These are phyloP conservation scores for Erethizon dorsatum DNA, from an alignment of 2,797 vertebrate species.

Conservation along the genomic window DNA sequence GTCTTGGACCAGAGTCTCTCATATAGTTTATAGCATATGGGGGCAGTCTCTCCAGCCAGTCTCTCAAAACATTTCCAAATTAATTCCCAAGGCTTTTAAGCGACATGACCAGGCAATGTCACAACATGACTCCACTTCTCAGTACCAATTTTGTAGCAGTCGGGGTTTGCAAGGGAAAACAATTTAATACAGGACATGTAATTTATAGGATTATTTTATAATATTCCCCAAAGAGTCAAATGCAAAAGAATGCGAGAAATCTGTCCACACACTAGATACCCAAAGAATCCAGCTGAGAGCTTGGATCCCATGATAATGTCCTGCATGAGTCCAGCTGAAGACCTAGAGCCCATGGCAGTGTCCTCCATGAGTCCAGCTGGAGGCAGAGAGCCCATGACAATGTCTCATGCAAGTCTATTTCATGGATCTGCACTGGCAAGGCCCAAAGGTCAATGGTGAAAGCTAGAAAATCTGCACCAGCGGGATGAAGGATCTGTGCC, in stretches of 20 bases:
- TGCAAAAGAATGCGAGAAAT: neutral
- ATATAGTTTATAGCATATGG: no score
- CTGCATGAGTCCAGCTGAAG: neutral
- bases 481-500: neutral
- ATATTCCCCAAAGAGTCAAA: neutral
- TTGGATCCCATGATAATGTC: neutral
- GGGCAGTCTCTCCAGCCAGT: no score
- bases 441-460: neutral
- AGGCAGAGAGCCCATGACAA: neutral
- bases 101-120: no score
- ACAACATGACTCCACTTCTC: no score
- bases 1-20: no score
- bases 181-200: neutral
- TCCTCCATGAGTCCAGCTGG: neutral
- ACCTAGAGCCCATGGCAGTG: neutral
- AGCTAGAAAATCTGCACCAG: neutral
- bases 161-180: neutral
- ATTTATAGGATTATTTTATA: neutral
- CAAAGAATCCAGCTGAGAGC: neutral
- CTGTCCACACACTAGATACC: neutral
- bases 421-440: neutral
- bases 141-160: neutral
- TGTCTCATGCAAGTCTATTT: neutral
- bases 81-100: no score
- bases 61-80: no score